These are phyloP conservation scores for Anhinga anhinga DNA, from an alignment of 2,113 vertebrate genomes.

Conservation along the genomic window DNA sequence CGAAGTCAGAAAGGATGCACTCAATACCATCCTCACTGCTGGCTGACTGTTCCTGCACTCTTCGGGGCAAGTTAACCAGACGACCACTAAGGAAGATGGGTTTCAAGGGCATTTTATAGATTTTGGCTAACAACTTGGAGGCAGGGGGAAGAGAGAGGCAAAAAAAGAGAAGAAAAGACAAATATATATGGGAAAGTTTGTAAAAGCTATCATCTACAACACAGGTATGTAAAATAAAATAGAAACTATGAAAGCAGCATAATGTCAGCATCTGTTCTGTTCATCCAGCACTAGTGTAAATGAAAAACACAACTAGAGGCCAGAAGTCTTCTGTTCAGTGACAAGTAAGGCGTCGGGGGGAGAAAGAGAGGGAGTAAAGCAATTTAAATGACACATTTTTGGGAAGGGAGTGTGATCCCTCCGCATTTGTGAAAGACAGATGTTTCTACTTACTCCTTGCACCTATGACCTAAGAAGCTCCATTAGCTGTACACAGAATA, in stretches of 20 bases:
- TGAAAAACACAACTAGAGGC: not conserved
- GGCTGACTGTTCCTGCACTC: conserved; percentile 82
- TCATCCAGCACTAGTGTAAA: not conserved
- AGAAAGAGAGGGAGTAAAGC: not conserved
- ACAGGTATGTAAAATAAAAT: not conserved
- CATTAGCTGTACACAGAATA: not conserved
- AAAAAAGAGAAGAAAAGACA: not conserved
- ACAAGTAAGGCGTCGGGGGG: not conserved
- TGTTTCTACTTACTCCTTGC: not conserved
- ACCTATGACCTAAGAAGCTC: not conserved
- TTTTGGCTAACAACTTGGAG: conserved; percentile 90
- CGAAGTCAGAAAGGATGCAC: conserved; percentile 90
- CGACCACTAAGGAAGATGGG: conserved; percentile 90
- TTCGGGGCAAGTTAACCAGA: conserved; percentile 85
- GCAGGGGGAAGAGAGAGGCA: not conserved
- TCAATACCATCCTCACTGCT: conserved; percentile 93
- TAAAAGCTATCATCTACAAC: not conserved
- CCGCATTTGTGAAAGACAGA: not conserved
- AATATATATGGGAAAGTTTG: not conserved
- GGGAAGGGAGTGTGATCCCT: not conserved
- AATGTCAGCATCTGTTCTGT: not conserved
- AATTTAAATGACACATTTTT: not conserved
- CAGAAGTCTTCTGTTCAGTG: not conserved
- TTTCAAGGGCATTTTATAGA: conserved; percentile 97
- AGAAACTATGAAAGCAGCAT: not conserved